Evolutionary conservation across 1,140 invertebrate species (phyloP), one percentile per base, ranked within the genome.

Genomic region (Atopsyche davidsoni): DNA sequence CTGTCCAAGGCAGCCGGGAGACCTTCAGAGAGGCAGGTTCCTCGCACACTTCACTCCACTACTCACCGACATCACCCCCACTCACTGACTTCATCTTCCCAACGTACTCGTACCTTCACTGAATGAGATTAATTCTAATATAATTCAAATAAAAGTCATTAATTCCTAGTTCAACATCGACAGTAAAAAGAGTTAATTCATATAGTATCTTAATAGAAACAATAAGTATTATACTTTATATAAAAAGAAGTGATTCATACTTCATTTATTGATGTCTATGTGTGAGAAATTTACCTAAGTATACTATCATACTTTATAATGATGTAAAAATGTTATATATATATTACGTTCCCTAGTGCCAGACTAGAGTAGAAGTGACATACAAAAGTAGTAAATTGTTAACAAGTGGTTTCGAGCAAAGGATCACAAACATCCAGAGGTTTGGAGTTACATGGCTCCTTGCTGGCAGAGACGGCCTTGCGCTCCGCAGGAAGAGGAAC

Each of bases 361-460:
- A 31, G 22, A 34, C 40, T 50, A 35, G 40, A 42, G 38, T 16
- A 40, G 14, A 40, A 17, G 28, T 43, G 39, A 42, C 19, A 50
- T 50, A 50, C 34, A 50, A 50, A 48, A 40, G 25, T 7, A 28
- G n/a, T 28, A 44, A 51, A 51, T 16, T 35, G 25, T 51, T 46
- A 58, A 53, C 56, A 58, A 39, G 56, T 58, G 23, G 56, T 58
- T 51, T 58, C 56, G 9, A 58, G 51, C 14, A 58, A 39, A 9
- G 56, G 56, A 48, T 58, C 56, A 40, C 55, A 49, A 21, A 25
- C 38, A 11, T 46, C 43, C 1, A 50, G 14, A 2, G 46, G 24
- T 21, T 53, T 48, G n/a, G 39, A 25, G 6, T 22, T 14, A 23
- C 49, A 25, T 1, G 44, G 16, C 7, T 56, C 49, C 42, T 46